Base-by-base conservation (phyloP, 2,113 vertebrate species). In the Heteronetta atricapilla region DNA sequence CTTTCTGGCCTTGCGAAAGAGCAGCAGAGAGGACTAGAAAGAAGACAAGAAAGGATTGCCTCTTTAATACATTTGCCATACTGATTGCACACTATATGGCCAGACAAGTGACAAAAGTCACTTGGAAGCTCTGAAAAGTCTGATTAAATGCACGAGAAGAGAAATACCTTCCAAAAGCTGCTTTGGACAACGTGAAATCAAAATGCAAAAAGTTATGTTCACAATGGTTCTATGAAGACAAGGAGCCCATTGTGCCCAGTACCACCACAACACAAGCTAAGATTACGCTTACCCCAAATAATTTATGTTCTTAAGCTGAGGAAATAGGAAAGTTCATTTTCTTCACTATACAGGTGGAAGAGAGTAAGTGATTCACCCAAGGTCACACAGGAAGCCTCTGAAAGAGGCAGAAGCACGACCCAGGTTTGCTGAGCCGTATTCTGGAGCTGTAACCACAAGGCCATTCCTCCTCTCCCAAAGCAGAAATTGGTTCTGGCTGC, bases 401-500 rank as follows among this genome's bases (percentile, higher is more conserved):
- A 90, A 78, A 76, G 40, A 74, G 21, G 23, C 29, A 73, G 87
- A 95, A 89, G 66, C 50, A n/a, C 0, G 29, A 58, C 31, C 13
- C 2, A 1, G 2, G 64, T 84, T 88, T 92, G 29, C 73, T 46
- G 88, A 92, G 62, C 48, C 3, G 1, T 86, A 4, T 53, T 88
- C 48, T 82, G 48, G 50, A 76, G 46, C 58, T 84, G 59, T 74
- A 70, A 82, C 67, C 70, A 73, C 86, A 82, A 73, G 64, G 48
- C 46, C 67, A 48, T 85, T 92, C 11, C 26, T 80, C 22, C 62
- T 73, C 50, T 85, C 42, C 67, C 74, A 82, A 42, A 84, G 36
- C 53, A 89, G 67, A 82, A 92, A 94, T 73, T 82, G 88, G 13
- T 87, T 85, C 81, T 94, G 93, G 81, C 70, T 96, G 62, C 70